A percentile compares a stretch with the other conserved stretches of the same genome.
These are phyloP conservation scores for Distichodus sexfasciatus DNA, from an alignment of 2,797 vertebrate genomes.

Conservation along the genomic window DNA sequence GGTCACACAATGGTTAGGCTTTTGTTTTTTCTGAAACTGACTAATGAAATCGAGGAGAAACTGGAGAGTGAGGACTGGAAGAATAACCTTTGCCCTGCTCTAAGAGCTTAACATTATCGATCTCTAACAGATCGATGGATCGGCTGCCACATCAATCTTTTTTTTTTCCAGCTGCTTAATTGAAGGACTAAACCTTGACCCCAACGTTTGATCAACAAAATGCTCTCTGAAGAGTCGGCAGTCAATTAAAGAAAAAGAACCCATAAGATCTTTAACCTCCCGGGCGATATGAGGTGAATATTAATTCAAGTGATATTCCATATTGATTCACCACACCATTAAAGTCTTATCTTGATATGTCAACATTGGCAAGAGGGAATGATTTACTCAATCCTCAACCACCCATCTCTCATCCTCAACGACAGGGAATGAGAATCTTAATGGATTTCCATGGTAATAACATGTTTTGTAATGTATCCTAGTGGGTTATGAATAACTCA, in stretches of 20 bases:
- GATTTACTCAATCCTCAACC: slow-evolving; percentile 22
- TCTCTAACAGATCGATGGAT: slow-evolving; percentile 1
- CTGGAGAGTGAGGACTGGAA: too few relatives aligned
- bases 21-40: neutral
- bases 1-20: neutral
- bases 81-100: neutral
- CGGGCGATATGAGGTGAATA: neutral
- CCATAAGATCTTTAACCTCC: neutral
- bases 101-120: neutral
- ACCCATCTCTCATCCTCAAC: slow-evolving; percentile 20
- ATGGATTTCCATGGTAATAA: slow-evolving; percentile 40
- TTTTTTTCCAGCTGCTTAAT: neutral
- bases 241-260: slow-evolving; percentile 4
- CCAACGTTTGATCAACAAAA: neutral
- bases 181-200: slow-evolving; percentile 4
- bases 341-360: too few relatives aligned
- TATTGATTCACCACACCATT: neutral
- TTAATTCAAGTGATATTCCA: neutral
- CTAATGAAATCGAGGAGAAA: neutral
- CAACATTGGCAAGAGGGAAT: too few relatives aligned
- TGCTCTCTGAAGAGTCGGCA: neutral
- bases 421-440: slow-evolving; percentile 17
- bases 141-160: neutral
- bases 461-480: slow-evolving; percentile 36
- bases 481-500: slow-evolving; percentile 35